Evolutionary conservation across 2,888 invertebrate species (phyloP).

Genomic region (Hydriomena furcata): DNA sequence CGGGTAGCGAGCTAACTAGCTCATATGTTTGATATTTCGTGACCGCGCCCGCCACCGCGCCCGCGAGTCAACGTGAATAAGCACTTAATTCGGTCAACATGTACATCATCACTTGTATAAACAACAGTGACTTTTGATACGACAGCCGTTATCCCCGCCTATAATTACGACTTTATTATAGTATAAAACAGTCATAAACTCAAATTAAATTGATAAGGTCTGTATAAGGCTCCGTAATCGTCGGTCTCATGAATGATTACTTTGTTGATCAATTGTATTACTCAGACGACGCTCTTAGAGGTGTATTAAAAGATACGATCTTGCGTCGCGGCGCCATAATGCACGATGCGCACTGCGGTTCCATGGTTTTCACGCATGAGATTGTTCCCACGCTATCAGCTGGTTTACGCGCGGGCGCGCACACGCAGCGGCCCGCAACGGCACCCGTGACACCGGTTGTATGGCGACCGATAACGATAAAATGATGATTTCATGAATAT

Average conservation of each 20-base stretch:
- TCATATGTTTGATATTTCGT: no score
- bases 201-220: slow-evolving; percentile 19
- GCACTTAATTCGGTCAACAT: slow-evolving; percentile 38
- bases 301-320: slow-evolving; percentile 26
- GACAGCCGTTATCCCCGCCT: slow-evolving; percentile 19
- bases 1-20: no score
- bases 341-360: slow-evolving; percentile 35
- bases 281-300: slow-evolving; percentile 15
- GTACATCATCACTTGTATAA: slow-evolving; percentile 32
- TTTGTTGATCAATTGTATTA: slow-evolving; percentile 16
- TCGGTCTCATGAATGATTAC: slow-evolving; percentile 17
- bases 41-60: no score
- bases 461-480: slow-evolving; percentile 44
- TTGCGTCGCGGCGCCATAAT: slow-evolving; percentile 36
- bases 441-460: slow-evolving; percentile 45
- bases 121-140: slow-evolving; percentile 38
- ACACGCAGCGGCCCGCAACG: slow-evolving; percentile 56
- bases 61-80: no score
- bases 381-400: slow-evolving; percentile 77
- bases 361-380: slow-evolving; percentile 51
- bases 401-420: slow-evolving; percentile 70
- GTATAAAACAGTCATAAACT: slow-evolving; percentile 19
- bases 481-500: slow-evolving; percentile 30
- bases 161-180: slow-evolving; percentile 17
- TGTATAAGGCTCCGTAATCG: slow-evolving; percentile 5